Evolutionary conservation across 2,113 vertebrate genomes (phyloP), one percentile per base, ranked within the genome.

Genomic region (Gallinago undulata): DNA sequence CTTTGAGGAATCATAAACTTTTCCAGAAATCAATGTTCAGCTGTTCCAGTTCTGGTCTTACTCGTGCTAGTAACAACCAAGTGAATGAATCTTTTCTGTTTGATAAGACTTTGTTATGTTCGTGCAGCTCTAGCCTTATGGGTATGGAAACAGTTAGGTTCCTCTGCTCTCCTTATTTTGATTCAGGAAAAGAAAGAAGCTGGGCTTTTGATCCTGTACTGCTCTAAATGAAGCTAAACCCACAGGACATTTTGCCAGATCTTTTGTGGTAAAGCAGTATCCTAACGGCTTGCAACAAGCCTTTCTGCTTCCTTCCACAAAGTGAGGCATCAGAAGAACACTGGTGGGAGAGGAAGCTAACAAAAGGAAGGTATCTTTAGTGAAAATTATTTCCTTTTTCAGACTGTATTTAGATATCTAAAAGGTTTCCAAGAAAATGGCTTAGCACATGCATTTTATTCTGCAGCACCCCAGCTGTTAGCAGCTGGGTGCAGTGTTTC

Each of bases 401-500:
- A 78, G 39, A 7, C 45, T 55, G 22, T n/a, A 76, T 83, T 83
- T 83, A 51, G 47, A 9, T 82, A 33, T 30, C 27, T 66, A 73
- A 78, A 92, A 72, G n/a, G 43, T 66, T 87, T 75, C 84, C 33
- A 68, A 80, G 68, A 16, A 88, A 90, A 86, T 39, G 55, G 37
- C 47, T 94, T 55, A 90, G 79, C 72, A 64, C 41, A 39, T 30
- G 31, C 45, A 47, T 69, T 88, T 10, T 33, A 35, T 93, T 70
- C 82, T 33, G 53, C 73, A 93, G 66, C 69, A 81, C 30, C 48
- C 81, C 85, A 72, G 76, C 69, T 77, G 92, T 50, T 48, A 74
- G 89, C 95, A 93, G 92, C 87, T 93, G 87, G 80, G 47, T 39
- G 51, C 51, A 60, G 84, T 37, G 43, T 66, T 89, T 78, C 83